These are phyloP conservation scores for Drosophila histrio DNA, from an alignment of 2,888 invertebrate species.

Conservation along the genomic window DNA sequence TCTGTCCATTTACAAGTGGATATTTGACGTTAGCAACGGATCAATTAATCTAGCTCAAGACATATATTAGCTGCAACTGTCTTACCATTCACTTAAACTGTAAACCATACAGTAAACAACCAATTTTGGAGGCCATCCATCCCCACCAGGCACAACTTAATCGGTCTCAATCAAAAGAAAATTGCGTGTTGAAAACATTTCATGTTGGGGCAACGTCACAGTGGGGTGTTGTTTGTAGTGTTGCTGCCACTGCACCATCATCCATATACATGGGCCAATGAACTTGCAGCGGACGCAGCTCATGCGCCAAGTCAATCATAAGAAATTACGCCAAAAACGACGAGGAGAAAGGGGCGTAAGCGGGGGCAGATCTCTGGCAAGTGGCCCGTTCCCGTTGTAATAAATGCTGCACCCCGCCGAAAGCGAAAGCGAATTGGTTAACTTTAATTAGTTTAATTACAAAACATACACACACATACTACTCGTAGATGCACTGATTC, in stretches of 20 bases:
- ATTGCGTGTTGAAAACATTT: conserved; percentile 67
- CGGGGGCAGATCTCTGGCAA: conserved; percentile 12
- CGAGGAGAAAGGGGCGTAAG: not conserved
- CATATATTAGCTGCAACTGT: not conserved
- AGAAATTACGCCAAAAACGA: conserved; percentile 33
- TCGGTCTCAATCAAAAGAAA: conserved; percentile 24
- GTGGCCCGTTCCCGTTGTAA: conserved; percentile 29
- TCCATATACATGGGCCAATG: conserved; percentile 36
- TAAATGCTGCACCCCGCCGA: conserved; percentile 6
- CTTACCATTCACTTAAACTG: conserved; percentile 8
- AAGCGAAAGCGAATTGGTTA: conserved; percentile 73
- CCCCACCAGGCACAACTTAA: conserved; percentile 17
- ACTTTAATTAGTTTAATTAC: conserved; percentile 75
- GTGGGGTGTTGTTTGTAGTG: not conserved
- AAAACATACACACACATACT: conserved; percentile 5
- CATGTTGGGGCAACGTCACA: conserved; percentile 36
- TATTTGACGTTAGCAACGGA: conserved; percentile 2
- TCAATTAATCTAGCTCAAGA: not conserved
- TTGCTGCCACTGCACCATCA: conserved; percentile 1
- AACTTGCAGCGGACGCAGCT: conserved; percentile 44
- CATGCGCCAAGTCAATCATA: conserved; percentile 51
- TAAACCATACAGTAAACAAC: not conserved
- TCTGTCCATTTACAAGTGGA: not conserved
- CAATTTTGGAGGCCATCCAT: conserved; percentile 8
- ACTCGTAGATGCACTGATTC: not conserved